Percentiles rank a stretch among this genome's conserved stretches.
These are phyloP conservation scores for Micromys minutus DNA, from an alignment of 2,113 vertebrate genomes.

Conservation along the genomic window DNA sequence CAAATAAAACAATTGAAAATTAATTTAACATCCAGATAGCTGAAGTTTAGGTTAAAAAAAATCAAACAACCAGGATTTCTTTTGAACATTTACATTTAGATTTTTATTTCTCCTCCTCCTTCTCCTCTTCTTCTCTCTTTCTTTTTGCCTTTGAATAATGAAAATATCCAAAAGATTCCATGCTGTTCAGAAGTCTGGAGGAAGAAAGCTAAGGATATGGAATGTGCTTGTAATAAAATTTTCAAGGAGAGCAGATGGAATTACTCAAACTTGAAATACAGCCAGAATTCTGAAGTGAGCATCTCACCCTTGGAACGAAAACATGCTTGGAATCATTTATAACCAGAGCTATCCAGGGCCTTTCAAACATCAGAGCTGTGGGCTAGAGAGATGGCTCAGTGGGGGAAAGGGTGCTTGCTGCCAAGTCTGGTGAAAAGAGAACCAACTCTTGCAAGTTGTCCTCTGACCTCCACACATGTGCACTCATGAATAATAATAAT, in stretches of 20 bases:
- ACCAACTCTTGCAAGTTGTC: background rate
- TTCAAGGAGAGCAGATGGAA: constrained; percentile 60
- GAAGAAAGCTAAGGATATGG: constrained; percentile 50
- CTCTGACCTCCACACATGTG: background rate
- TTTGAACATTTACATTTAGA: constrained; percentile 11
- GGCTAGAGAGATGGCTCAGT: background rate
- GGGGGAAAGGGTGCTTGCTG: background rate
- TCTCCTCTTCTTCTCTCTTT: too few species aligned
- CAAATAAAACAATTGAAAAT: constrained; percentile 16
- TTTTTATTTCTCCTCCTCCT: background rate
- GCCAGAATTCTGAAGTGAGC: constrained; percentile 54
- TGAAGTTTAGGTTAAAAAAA: background rate
- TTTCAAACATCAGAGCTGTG: constrained; percentile 19
- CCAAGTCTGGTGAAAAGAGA: background rate
- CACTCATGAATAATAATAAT: background rate
- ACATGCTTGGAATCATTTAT: constrained; percentile 28
- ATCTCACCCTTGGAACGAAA: constrained; percentile 50
- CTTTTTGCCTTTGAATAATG: constrained; percentile 1
- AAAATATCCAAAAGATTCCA: constrained; percentile 11
- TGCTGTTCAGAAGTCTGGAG: constrained; percentile 24
- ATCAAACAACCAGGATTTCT: background rate
- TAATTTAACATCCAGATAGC: constrained; percentile 1
- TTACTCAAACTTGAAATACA: constrained; percentile 52
- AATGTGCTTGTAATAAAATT: constrained; percentile 53
- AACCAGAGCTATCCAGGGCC: background rate